Conservation (phyloP, 1,140 invertebrate genomes). For the Cyphomyrmex costatus region DNA sequence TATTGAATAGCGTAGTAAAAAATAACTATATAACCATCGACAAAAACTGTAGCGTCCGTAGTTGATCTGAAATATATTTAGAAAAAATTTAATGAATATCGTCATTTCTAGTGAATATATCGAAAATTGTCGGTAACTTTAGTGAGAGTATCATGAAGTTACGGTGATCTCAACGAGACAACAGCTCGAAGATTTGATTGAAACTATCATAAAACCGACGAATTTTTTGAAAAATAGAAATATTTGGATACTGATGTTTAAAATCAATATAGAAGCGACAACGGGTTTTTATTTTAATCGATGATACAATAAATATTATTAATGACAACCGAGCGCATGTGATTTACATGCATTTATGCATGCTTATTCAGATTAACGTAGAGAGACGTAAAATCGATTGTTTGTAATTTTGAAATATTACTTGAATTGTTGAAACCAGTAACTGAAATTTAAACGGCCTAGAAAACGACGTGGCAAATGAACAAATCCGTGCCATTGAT, state of each 20-base stretch:
- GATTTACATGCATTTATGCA: constrained; percentile 58
- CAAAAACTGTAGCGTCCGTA: constrained; percentile 61
- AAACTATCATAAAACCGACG: background rate
- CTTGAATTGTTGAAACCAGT: constrained; percentile 28
- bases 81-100: constrained; percentile 67
- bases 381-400: constrained; percentile 62
- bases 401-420: constrained; percentile 64
- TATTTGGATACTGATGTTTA: constrained; percentile 32
- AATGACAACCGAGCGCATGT: constrained; percentile 63
- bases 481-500: constrained; percentile 51
- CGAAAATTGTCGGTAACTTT: constrained; percentile 59
- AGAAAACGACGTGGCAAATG: constrained; percentile 42
- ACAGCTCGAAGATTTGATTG: constrained; percentile 5
- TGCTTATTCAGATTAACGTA: constrained; percentile 47
- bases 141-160: constrained; percentile 49
- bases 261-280: constrained; percentile 47
- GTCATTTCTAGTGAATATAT: constrained; percentile 66
- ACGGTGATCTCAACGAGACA: constrained; percentile 26
- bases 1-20: background rate
- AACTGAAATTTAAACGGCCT: constrained; percentile 57
- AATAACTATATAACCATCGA: constrained; percentile 27
- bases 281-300: constrained; percentile 64
- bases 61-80: constrained; percentile 68
- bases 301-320: constrained; percentile 59
- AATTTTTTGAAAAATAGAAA: constrained; percentile 4